A percentile compares a stretch with the other conserved stretches of the same genome.
Conservation (phyloP, 2,113 vertebrate genomes). For the Tauraco erythrolophus region DNA sequence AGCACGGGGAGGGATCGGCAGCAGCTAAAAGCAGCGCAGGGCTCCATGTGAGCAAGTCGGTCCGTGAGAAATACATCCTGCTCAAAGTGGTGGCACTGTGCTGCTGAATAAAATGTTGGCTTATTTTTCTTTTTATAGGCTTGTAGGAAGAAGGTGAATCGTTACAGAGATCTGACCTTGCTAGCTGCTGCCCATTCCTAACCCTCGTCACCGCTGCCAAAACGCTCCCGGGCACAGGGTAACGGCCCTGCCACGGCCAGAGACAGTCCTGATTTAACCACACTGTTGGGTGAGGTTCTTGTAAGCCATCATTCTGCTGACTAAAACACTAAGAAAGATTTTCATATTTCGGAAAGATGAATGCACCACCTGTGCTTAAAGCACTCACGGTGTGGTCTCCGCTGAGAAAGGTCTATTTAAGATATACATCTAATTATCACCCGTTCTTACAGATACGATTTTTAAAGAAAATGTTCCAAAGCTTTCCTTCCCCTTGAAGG, state of each 20-base stretch:
- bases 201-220: background rate
- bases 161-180: background rate
- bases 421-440: background rate
- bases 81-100: background rate
- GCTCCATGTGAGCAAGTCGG: background rate
- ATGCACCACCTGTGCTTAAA: background rate
- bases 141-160: background rate
- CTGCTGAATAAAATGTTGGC: background rate
- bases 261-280: background rate
- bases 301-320: background rate
- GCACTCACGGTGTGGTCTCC: background rate
- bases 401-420: background rate
- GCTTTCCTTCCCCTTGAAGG: background rate
- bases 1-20: background rate
- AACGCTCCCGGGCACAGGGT: rapidly evolving
- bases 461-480: background rate
- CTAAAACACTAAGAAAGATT: background rate
- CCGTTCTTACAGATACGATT: background rate
- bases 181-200: background rate
- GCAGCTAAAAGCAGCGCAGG: rapidly evolving
- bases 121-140: background rate
- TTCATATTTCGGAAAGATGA: background rate
- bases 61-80: background rate
- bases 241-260: background rate
- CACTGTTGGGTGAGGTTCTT: background rate